Evolutionary conservation across 2,888 invertebrate genomes (phyloP).

Genomic region (Drosophila kuntzei): DNA sequence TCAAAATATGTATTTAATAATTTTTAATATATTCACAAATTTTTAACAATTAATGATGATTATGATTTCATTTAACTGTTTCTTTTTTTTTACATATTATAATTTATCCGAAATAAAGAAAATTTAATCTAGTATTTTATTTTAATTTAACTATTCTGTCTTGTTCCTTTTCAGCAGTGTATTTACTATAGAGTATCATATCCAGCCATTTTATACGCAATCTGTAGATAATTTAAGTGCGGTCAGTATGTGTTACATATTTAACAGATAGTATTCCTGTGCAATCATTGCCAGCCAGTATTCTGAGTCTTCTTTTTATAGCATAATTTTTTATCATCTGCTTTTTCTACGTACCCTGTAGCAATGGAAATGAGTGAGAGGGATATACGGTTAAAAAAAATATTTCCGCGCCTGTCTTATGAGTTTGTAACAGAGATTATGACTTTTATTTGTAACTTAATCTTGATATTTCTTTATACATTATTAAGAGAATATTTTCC

Average conservation of each 20-base stretch:
- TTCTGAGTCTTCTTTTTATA: conserved; percentile 34
- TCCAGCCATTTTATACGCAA: not conserved
- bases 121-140: no score
- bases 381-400: not conserved
- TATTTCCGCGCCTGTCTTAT: not conserved
- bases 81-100: no score
- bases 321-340: conserved; percentile 57
- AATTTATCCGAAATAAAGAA: no score
- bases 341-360: conserved; percentile 27
- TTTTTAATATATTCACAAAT: no score
- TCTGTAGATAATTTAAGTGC: conserved; percentile 45
- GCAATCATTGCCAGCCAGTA: conserved; percentile 63
- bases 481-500: not conserved
- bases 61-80: not conserved
- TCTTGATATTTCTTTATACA: not conserved
- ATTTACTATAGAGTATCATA: conserved; percentile 8
- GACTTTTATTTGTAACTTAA: not conserved
- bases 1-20: no score
- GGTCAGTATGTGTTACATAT: conserved; percentile 61
- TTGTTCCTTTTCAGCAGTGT: not conserved
- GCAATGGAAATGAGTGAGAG: not conserved
- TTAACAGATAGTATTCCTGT: conserved; percentile 53
- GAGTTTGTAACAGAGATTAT: no score
- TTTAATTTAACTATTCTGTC: not conserved
- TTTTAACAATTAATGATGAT: no score